Base-by-base conservation (phyloP, 2,888 invertebrate genomes). In the Dorcus hopei region DNA sequence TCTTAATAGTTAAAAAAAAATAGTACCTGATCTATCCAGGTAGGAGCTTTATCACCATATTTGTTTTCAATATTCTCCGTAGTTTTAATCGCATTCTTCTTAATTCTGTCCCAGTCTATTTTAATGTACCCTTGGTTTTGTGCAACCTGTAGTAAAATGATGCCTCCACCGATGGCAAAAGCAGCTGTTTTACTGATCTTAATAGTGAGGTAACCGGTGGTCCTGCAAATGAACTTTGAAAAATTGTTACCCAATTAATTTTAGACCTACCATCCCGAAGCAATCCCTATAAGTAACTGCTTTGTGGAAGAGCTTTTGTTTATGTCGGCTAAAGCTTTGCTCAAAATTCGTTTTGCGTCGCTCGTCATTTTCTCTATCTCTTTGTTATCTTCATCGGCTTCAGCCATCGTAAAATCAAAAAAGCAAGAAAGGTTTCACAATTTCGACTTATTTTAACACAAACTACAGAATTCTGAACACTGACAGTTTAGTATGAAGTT, bases 231-330 rank as follows among this genome's bases (percentile, higher is more conserved):
- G 41, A 45, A 23, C 49, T 47, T 8, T 43, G 40, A n/a, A 9
- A 40, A 41, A 7, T 42, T 11, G 26, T 26, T 6, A 59, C n/a
- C 9, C 14, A 38, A 14, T 16, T 38, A 38, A 11, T 52, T 23
- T 38, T 8, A 38, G 9, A 50, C 81, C 77, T 83, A 93, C 93
- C 93, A 93, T 83, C 93, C 94, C 70, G 91, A 87, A 64, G 88
- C 83, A 65, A 89, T 89, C 66, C 94, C 93, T 77, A 93, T 86
- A 68, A 87, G 78, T 67, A 93, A 83, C 79, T 93, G 93, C 76
- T 91, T 89, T 38, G 89, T 87, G 42, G 90, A 90, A 6, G 92
- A 90, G 61, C 86, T 87, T 75, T 88, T 88, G 56, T 89, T 88
- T 61, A 93, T 87, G 72, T 47, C 41, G 9, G 49, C 43, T 39